phyloP scores from a whole-genome alignment of 2,888 invertebrate species.

The Ochropleura leucogaster region DNA sequence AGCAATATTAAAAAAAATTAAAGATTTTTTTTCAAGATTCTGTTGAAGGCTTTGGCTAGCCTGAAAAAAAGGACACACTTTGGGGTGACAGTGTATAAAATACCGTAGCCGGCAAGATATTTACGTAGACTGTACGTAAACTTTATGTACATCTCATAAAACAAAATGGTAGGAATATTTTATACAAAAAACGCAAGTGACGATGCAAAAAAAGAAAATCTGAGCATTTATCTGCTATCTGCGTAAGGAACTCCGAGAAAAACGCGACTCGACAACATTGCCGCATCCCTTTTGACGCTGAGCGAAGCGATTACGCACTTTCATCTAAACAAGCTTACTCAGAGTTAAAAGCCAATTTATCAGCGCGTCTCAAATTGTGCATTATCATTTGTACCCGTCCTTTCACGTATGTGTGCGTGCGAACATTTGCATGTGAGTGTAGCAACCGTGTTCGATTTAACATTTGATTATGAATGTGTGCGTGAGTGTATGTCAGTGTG shows the following conservation, averaged over 20 bases:
- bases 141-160: background rate
- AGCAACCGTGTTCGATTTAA: slow-evolving; percentile 25
- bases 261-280: slow-evolving; percentile 53
- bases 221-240: slow-evolving; percentile 32
- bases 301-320: slow-evolving; percentile 55
- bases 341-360: slow-evolving; percentile 67
- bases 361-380: slow-evolving; percentile 59
- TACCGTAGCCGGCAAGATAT: background rate
- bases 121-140: background rate
- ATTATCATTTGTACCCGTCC: slow-evolving; percentile 61
- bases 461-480: slow-evolving; percentile 30
- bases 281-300: slow-evolving; percentile 52
- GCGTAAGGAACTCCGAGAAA: slow-evolving; percentile 30
- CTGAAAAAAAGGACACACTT: background rate
- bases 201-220: slow-evolving; percentile 35
- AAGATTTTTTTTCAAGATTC: no score
- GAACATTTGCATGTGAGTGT: background rate
- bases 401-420: slow-evolving; percentile 16
- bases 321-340: slow-evolving; percentile 62
- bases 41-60: background rate
- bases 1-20: background rate
- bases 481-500: slow-evolving; percentile 11
- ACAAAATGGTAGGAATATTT: background rate
- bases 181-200: background rate
- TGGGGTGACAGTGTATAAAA: background rate